A percentile compares a stretch with the other conserved stretches of the same genome.
Evolutionary conservation across 2,888 invertebrate genomes (phyloP).

Genomic region (Eucriotettix oculatus): DNA sequence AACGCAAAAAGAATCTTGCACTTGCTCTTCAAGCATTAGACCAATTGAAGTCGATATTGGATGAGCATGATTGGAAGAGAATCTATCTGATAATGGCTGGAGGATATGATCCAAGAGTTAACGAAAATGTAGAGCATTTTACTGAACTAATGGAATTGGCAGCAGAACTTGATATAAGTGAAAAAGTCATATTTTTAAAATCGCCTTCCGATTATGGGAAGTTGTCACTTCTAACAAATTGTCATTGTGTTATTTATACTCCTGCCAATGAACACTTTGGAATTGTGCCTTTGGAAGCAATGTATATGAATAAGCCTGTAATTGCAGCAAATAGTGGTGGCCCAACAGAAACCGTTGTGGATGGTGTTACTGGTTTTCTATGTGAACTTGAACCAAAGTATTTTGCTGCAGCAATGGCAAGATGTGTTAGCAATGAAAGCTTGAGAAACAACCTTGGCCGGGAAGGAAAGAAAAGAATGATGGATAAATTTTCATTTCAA

Average conservation of each 20-base stretch:
- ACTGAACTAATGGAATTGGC: constrained; percentile 51
- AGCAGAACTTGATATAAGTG: constrained; percentile 42
- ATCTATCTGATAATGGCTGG: constrained; percentile 88
- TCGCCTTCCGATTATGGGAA: constrained; percentile 80
- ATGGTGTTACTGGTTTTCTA: constrained; percentile 65
- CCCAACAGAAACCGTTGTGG: constrained; percentile 77
- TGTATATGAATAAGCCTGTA: constrained; percentile 86
- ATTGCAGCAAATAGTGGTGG: constrained; percentile 93
- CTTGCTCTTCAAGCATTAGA: constrained; percentile 71
- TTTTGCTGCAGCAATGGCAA: constrained; percentile 63
- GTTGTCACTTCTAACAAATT: constrained; percentile 55
- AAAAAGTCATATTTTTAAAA: constrained; percentile 65
- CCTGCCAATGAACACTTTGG: constrained; percentile 97
- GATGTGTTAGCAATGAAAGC: constrained; percentile 43
- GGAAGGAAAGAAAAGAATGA: constrained; percentile 56
- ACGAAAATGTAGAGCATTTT: constrained; percentile 76
- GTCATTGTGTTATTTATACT: constrained; percentile 78
- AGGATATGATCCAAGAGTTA: constrained; percentile 80
- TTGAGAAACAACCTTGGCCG: constrained; percentile 51
- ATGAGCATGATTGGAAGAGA: constrained; percentile 38
- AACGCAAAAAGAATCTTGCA: constrained; percentile 87
- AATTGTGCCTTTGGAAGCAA: constrained; percentile 96
- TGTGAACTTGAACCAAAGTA: constrained; percentile 49
- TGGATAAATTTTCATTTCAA: constrained; percentile 66
- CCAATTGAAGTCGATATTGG: constrained; percentile 37